Conservation (phyloP, 2,113 vertebrate species). For the Ramphastos sulfuratus region DNA sequence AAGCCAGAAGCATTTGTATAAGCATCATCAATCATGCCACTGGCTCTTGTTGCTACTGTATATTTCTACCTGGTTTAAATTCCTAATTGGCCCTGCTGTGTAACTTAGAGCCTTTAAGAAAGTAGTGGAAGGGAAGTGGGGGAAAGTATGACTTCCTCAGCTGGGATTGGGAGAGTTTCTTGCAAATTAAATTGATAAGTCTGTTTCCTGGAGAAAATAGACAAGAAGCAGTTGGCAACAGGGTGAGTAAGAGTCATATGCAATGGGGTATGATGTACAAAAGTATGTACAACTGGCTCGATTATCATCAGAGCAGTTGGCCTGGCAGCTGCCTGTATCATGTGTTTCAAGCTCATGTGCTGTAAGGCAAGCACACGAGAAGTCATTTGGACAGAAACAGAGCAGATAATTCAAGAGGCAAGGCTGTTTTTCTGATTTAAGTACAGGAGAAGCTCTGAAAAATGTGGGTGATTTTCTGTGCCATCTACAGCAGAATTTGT, state of each 20-base stretch:
- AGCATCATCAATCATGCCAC: slow-evolving; percentile 27
- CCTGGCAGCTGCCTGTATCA: slow-evolving; percentile 30
- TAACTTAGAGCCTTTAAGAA: not conserved
- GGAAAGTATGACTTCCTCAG: not conserved
- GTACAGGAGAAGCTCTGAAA: not conserved
- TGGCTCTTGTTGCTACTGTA: slow-evolving; percentile 30
- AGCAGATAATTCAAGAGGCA: not conserved
- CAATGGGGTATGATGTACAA: not conserved
- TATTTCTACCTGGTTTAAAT: slow-evolving; percentile 45
- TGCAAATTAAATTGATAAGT: not conserved
- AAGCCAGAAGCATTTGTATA: slow-evolving; percentile 33
- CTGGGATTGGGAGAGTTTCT: not conserved
- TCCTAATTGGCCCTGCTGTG: not conserved
- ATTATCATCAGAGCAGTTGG: slow-evolving; percentile 41
- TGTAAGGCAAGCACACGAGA: not conserved
- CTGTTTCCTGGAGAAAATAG: slow-evolving; percentile 16
- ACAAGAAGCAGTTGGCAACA: slow-evolving; percentile 21
- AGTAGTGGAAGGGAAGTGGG: not conserved
- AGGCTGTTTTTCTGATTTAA: not conserved
- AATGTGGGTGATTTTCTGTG: not conserved
- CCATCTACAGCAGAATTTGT: not conserved
- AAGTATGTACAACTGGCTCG: slow-evolving; percentile 27
- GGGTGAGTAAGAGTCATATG: slow-evolving; percentile 18
- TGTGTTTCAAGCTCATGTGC: slow-evolving; percentile 18
- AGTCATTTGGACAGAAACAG: not conserved